A percentile compares a stretch with the other conserved stretches of the same genome.
phyloP scores from a whole-genome alignment of 2,113 vertebrate species.

The Meleagris gallopavo region DNA sequence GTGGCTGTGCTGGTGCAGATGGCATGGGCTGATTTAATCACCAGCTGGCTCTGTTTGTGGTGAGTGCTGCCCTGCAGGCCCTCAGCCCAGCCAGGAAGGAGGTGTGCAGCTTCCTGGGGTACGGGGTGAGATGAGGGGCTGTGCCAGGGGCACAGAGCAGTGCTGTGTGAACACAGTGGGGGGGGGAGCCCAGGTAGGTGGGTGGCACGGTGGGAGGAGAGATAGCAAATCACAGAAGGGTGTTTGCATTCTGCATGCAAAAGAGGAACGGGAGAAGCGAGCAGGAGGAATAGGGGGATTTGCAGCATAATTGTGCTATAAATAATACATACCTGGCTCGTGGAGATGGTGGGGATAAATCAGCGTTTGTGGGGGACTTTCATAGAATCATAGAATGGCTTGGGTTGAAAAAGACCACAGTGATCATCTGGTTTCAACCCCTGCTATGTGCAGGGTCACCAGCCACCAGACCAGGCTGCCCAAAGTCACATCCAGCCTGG shows the following conservation, averaged over 20 bases:
- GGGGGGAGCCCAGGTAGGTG: not conserved
- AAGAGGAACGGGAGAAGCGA: not conserved
- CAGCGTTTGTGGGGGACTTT: not conserved
- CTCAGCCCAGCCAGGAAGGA: not conserved
- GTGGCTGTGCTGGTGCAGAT: not conserved
- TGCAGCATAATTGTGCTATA: constrained; percentile 22
- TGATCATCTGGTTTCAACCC: no score
- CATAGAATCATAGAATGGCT: no score
- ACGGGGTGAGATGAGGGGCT: not conserved
- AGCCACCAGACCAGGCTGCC: no score
- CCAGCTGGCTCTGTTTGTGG: not conserved
- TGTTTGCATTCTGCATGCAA: not conserved
- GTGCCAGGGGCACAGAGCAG: not conserved
- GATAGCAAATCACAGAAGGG: not conserved
- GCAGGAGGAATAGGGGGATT: not conserved
- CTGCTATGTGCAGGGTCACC: no score
- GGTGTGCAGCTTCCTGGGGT: no score
- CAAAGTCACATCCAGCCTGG: no score
- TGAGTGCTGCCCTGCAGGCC: not conserved
- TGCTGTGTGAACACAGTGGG: not conserved
- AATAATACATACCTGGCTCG: constrained; percentile 12
- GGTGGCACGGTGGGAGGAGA: not conserved
- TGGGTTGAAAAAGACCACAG: no score
- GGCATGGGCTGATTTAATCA: not conserved
- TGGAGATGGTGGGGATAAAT: not conserved